Evolutionary conservation across 2,888 invertebrate species (phyloP), one percentile per base, ranked within the genome.

Genomic region (Amblyjoppa proteus): DNA sequence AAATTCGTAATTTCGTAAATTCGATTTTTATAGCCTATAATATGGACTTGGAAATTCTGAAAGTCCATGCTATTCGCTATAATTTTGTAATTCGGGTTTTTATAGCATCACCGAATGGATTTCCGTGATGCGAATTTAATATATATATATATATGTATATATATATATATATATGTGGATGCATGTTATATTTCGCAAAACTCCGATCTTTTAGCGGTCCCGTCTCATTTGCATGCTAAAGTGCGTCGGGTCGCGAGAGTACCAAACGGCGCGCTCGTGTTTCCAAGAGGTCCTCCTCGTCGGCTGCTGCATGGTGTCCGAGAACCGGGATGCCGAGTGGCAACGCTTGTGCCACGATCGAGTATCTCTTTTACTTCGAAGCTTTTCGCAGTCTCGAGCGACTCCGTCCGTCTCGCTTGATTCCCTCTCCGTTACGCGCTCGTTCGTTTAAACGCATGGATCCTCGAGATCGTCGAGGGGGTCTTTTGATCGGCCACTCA

Each of bases 401-500:
- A n/a, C 53, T 71, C 16, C 13, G n/a, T n/a, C 51, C 7, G 13
- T 75, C 71, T 38, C 70, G 64, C 71, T 75, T 20, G 74, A 61
- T 64, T 49, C 61, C 49, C 61, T 75, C 64, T 49, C 49, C 28
- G 31, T 61, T 79, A 13, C 64, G 56, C 41, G 58, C 25, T 25
- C 58, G 9, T 73, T 68, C 73, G 41, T 80, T 80, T 80, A 45
- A 74, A 53, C 53, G 66, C 73, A 53, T 25, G 66, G 73, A 66
- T 74, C 11, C 58, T 58, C 58, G 11, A 58, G 41, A 80, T 80
- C 56, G 41, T 78, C 53, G 61, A 79, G 79, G 11, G 11, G 64
- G 61, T 71, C 80, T 73, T 80, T 80, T 80, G 80, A 80, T 80
- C 73, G 80, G 56, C 68, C 34, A 80, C 64, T 73, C 73, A 31